Evolutionary conservation across 2,797 vertebrate genomes (phyloP).

Genomic region (Cottoperca gobio): DNA sequence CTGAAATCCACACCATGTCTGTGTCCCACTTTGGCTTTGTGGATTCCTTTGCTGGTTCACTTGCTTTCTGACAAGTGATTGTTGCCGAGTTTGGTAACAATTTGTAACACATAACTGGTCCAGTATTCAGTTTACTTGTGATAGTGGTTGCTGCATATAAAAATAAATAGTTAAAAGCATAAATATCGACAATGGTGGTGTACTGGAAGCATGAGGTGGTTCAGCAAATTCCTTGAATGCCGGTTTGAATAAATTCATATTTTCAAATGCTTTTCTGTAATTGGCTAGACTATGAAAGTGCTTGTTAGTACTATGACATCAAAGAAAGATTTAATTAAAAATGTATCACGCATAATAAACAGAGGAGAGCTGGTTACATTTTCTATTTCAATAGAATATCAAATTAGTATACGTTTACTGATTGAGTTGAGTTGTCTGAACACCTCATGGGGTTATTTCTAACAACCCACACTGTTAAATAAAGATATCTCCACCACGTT

Average conservation of each 20-base stretch:
- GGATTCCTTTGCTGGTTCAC: constrained; percentile 68
- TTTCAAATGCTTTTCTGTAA: background rate
- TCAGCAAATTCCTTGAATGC: background rate
- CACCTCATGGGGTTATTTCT: background rate
- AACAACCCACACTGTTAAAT: background rate
- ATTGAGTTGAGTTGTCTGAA: background rate
- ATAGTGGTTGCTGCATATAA: background rate
- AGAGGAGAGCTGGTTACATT: background rate
- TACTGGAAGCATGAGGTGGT: background rate
- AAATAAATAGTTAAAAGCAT: constrained; percentile 13
- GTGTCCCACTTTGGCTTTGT: constrained; percentile 67
- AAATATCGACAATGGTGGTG: constrained; percentile 6
- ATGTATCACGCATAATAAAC: background rate
- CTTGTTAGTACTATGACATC: background rate
- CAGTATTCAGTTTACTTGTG: background rate
- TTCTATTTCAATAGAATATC: background rate
- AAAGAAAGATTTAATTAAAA: background rate
- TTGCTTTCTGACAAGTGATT: constrained; percentile 41
- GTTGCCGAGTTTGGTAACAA: background rate
- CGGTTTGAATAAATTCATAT: background rate
- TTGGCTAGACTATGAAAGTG: background rate
- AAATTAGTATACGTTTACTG: background rate
- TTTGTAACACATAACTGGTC: background rate
- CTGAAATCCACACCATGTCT: constrained; percentile 65
- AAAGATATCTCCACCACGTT: constrained; percentile 17